Base-by-base conservation (phyloP, 1,140 invertebrate species). In the Leptonema lineaticorne region DNA sequence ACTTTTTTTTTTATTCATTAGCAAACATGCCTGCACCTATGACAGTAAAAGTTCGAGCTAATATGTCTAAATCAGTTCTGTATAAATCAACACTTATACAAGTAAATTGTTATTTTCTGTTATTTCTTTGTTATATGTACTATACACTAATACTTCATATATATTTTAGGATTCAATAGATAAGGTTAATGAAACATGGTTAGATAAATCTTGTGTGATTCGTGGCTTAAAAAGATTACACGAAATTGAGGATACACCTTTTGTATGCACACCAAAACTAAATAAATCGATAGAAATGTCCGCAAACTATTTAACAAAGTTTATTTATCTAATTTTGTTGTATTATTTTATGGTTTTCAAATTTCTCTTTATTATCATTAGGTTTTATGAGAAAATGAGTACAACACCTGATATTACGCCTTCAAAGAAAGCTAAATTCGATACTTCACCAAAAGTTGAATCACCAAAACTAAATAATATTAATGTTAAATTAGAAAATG, bases 1-100 rank as follows among this genome's bases (percentile, higher is more conserved):
- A n/a, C n/a, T n/a, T n/a, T n/a, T n/a, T n/a, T n/a, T n/a, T 68
- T 70, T 66, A 59, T 81, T 78, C n/a, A n/a, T 68, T 75, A 82
- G 80, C 78, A 37, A 16, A 75, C 4, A 76, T 74, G 6, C 75
- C 79, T 0, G 81, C 78, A 53, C 81, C 81, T 0, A 78, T 82
- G 77, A 81, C 81, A 1, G 79, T 82, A 0, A 81, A 71, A 30
- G 76, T 81, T 2, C 76, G 80, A 74, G 75, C 78, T 0, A 76
- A 70, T 9, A 78, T 78, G 4, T 78, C 78, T 1, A 78, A 80
- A 69, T 78, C 76, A 0, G 81, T 78, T 62, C 77, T 76, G 5
- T 82, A 82, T 72, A 82, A 80, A 71, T 82, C 81, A 26, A 78
- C 81, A 7, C 78, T 81, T 45, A 81, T 82, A 41, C 80, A 82